phyloP scores from a whole-genome alignment of 2,113 vertebrate genomes.

The Mirounga angustirostris region DNA sequence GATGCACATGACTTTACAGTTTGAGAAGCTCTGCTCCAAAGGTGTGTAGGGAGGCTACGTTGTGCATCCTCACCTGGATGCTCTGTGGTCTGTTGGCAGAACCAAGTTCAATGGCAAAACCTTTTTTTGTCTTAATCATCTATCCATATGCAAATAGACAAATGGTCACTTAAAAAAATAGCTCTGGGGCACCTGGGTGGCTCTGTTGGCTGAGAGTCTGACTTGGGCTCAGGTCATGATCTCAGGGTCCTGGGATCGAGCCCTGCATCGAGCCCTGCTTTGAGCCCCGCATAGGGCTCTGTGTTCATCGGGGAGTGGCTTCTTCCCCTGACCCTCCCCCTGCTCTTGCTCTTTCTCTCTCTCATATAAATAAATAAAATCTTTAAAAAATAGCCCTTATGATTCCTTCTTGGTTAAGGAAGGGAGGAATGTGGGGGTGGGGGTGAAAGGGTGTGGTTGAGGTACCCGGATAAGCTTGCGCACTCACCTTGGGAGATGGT shows the following conservation, averaged over 20 bases:
- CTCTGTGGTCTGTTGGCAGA: not conserved
- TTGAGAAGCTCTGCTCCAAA: not conserved
- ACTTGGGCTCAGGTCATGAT: not conserved
- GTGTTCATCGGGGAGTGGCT: not conserved
- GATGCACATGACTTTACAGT: accelerated
- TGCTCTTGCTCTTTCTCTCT: not conserved
- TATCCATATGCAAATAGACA: not conserved
- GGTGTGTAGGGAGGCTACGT: not conserved
- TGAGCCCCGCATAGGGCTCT: not conserved
- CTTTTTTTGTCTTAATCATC: not conserved
- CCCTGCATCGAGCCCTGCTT: not conserved
- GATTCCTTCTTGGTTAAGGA: not conserved
- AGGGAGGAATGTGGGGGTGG: not conserved
- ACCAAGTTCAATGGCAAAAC: not conserved
- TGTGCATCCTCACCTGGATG: not conserved
- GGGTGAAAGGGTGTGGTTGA: accelerated
- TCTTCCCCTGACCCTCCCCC: not conserved
- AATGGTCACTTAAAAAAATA: not conserved
- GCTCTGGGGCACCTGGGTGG: not conserved
- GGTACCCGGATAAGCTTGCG: accelerated
- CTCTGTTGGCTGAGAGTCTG: not conserved
- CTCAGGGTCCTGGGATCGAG: not conserved
- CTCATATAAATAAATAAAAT: not conserved
- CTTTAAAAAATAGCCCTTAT: not conserved
- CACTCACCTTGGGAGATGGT: conserved; percentile 96